Base-by-base conservation (phyloP, 2,888 invertebrate species). In the Microctonus brassicae region DNA sequence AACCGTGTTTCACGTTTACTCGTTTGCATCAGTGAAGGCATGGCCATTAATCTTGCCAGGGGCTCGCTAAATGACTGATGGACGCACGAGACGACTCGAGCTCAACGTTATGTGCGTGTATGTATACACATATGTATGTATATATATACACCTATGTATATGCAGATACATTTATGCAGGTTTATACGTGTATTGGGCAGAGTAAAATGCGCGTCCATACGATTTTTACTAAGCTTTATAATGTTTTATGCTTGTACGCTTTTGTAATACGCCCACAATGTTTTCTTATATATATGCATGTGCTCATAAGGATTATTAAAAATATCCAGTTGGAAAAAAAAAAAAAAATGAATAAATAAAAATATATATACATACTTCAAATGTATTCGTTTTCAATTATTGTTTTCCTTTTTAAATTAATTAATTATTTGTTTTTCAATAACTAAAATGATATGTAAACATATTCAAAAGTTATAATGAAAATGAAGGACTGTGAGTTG, bases 21-120 rank as follows among this genome's bases (percentile, higher is more conserved):
- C 75, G 78, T 80, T 81, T 80, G 77, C 80, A 79, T 81, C 77
- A 26, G 20, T 63, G 55, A 47, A 47, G 75, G 73, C 67, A 57
- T 67, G 76, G 75, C 77, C 79, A 79, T 81, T 81, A 81, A 81
- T 81, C 81, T 81, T 81, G 74, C 76, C 64, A 47, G 76, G 73
- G 68, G 70, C 76, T 75, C 74, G 78, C 78, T 78, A 79, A 79
- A 81, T 80, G 79, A 80, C 78, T 76, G 79, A 79, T 78, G 79
- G 77, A 76, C 77, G 74, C 66, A 69, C 70, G 57, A 60, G 69
- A 39, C 39, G 39, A 39, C 72, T 62, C 70, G 69, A 47, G 70
- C 61, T 66, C 58, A 69, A 36, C 65, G 73, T 47, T 69, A 73
- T 24, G 69, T 66, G 68, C 65, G 47, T 68, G 22, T 64, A 58